Evolutionary conservation across 2,888 invertebrate species (phyloP).

Genomic region (Pristionchus entomophagus): DNA sequence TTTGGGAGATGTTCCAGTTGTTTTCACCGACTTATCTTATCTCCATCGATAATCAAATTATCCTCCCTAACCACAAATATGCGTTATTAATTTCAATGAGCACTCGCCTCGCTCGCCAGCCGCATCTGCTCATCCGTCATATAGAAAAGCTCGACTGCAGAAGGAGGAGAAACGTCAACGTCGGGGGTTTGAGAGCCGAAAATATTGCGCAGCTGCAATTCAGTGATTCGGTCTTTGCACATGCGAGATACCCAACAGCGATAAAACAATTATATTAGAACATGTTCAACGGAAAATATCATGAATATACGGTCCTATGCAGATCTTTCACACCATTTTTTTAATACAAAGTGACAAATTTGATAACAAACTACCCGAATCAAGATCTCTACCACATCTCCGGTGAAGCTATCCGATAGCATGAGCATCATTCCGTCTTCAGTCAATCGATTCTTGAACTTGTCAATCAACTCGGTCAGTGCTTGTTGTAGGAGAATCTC

Average conservation of each 20-base stretch:
- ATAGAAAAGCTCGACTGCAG: not conserved
- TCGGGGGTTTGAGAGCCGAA: not conserved
- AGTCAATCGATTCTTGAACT: not conserved
- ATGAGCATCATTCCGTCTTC: not conserved
- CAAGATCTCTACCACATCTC: not conserved
- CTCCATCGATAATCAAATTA: too few relatives aligned
- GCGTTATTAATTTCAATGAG: too few relatives aligned
- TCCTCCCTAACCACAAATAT: too few relatives aligned
- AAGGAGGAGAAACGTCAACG: not conserved
- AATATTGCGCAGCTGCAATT: not conserved
- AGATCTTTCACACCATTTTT: too few relatives aligned
- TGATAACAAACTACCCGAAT: too few relatives aligned
- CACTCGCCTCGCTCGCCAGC: not conserved
- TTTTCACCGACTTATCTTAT: too few relatives aligned
- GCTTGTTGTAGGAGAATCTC: not conserved
- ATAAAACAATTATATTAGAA: too few relatives aligned
- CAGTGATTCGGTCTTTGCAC: not conserved
- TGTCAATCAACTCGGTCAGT: not conserved
- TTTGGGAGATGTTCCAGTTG: too few relatives aligned
- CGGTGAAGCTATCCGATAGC: not conserved
- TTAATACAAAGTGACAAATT: too few relatives aligned
- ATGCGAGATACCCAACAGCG: not conserved
- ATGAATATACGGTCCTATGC: too few relatives aligned
- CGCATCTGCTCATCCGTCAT: slow-evolving; percentile 21
- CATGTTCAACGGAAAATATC: too few relatives aligned